Base-by-base conservation (phyloP, 2,113 vertebrate genomes). In the Promerops cafer region DNA sequence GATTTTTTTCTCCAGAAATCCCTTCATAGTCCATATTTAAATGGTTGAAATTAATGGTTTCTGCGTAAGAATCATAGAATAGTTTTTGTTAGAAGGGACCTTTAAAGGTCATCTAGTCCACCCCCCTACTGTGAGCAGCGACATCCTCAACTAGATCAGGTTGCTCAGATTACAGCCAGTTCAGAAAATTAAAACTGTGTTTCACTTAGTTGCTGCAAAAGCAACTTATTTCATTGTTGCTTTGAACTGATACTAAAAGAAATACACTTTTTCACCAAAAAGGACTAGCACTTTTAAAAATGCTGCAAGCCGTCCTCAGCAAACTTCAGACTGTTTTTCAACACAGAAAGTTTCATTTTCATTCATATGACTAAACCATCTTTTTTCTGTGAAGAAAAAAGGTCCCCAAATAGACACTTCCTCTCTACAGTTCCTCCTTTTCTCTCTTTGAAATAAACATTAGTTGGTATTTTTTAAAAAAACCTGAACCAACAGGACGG, bases 391-490 rank as follows among this genome's bases (percentile, higher is more conserved):
- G 69, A 71, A 82, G 54, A 71, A 87, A 71, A 93, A 77, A 77
- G 59, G 37, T 39, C 78, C 71, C 75, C 16, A 31, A 63, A 85
- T 10, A 90, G 84, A 54, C 39, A 75, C 85, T 96, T 96, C 96
- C 94, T 75, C 75, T 81, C 75, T 60, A 53, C 37, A 81, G 96
- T 96, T 97, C 90, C 92, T 93, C 75, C 56, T 96, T 96, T 78
- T 60, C 39, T 92, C 47, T 86, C 74, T 68, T 68, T 87, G 60
- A 89, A 93, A 93, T 64, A 84, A 95, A 88, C 19, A 70, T 17
- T 78, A 56, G 19, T 26, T 69, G 8, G 16, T 33, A 54, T 57
- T 28, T 52, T 18, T 3, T 37, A 72, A n/a, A 77, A 18, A 15
- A 39, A 13, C 1, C 7, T 2, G 0, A 77, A 35, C 26, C 26